Base-by-base conservation (phyloP, 2,797 vertebrate species). In the Otus scops region DNA sequence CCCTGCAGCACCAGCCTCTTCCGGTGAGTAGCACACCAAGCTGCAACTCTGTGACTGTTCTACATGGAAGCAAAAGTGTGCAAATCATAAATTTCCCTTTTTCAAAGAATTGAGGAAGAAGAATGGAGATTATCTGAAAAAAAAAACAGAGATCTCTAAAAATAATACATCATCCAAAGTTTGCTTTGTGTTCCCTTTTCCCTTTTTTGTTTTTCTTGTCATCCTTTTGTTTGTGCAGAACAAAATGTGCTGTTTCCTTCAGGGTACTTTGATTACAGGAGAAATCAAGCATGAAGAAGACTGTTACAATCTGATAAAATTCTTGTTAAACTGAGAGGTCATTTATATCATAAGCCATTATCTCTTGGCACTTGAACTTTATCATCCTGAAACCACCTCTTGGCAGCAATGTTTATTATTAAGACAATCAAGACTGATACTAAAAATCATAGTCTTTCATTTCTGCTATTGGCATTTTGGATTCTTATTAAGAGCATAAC, bases 311-410 rank as follows among this genome's bases (percentile, higher is more conserved):
- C 89, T 93, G 95, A 95, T 96, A 96, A 95, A 97, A 96, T 92
- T 88, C 83, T 97, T 93, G 83, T 92, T 96, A 95, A 96, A 82
- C 32, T 87, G 73, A 88, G 53, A 27, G 73, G 69, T 93, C 88
- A 70, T 97, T 97, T 97, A 92, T 95, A 97, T 90, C 60, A 78
- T 74, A 93, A 81, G 30, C 71, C 54, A 91, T 94, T 94, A 95
- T 96, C 78, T 96, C 70, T 48, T 93, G 51, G 39, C 75, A 71
- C 76, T 95, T 95, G 90, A 95, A 95, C 68, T 93, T 87, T 95
- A 81, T 85, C 76, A 67, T 91, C 65, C 63, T 75, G 71, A 73
- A 80, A 75, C 39, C 32, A 39, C 32, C 27, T 70, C 38, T 88
- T 76, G 38, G 36, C 45, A 91, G 61, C 3, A 47, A 24, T 53